Percentiles rank a stretch among this genome's conserved stretches.
These are phyloP conservation scores for Gymnoscopelus braueri DNA, from an alignment of 2,797 vertebrate species.

Conservation along the genomic window DNA sequence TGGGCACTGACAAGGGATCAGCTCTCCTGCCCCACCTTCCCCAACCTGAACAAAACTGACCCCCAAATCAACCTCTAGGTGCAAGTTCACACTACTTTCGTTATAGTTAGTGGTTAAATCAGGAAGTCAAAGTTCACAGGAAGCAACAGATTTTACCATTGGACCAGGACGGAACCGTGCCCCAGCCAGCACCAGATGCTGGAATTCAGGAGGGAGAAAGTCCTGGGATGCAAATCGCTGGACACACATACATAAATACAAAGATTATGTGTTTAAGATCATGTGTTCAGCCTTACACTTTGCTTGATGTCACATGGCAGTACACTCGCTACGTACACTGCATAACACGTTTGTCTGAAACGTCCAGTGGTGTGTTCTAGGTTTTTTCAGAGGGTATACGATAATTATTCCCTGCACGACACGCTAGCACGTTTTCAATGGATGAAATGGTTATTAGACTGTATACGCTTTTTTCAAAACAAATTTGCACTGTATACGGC, in stretches of 20 bases:
- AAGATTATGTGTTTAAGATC: slow-evolving; percentile 45
- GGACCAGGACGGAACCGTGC: slow-evolving; percentile 72
- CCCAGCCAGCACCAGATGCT: slow-evolving; percentile 78
- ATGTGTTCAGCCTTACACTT: slow-evolving; percentile 21
- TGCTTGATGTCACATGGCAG: slow-evolving; percentile 11
- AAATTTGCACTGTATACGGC: too few species aligned
- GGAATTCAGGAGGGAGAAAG: slow-evolving; percentile 77
- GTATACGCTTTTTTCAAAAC: too few species aligned
- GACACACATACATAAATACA: slow-evolving; percentile 68
- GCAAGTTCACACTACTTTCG: slow-evolving; percentile 48
- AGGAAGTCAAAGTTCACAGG: slow-evolving; percentile 57
- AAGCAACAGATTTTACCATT: slow-evolving; percentile 76
- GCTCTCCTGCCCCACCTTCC: slow-evolving; percentile 45
- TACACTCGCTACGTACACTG: too few species aligned
- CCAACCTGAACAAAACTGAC: slow-evolving; percentile 42
- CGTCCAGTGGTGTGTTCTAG: too few species aligned
- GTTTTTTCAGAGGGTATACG: too few species aligned
- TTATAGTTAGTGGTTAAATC: slow-evolving; percentile 78
- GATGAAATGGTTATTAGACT: too few species aligned
- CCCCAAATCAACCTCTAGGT: slow-evolving; percentile 36
- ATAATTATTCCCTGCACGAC: too few species aligned
- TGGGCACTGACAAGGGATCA: slow-evolving; percentile 50
- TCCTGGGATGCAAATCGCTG: slow-evolving; percentile 77
- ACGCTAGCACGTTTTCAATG: background rate
- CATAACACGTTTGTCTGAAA: slow-evolving; percentile 20